Percentiles rank a stretch among this genome's conserved stretches.
Conservation (phyloP, 1,140 invertebrate genomes). For the Drosophila simulans region DNA sequence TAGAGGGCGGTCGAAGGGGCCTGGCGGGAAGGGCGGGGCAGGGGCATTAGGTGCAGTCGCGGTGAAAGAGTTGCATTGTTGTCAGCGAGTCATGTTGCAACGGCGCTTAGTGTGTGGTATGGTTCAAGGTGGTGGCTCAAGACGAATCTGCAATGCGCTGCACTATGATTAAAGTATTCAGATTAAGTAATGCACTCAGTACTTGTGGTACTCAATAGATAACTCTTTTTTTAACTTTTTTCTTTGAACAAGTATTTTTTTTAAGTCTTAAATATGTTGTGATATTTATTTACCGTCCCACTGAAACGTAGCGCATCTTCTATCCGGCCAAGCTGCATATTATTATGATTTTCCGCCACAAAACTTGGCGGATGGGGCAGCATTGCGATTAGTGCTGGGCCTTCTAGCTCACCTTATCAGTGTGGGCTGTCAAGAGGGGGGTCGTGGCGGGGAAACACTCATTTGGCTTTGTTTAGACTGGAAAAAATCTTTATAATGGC, state of each 20-base stretch:
- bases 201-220: background rate
- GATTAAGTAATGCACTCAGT: no score
- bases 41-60: conserved; percentile 21
- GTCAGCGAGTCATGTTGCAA: conserved; percentile 75
- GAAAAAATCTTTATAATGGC: conserved; percentile 82
- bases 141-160: conserved; percentile 61
- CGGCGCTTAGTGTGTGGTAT: conserved; percentile 72
- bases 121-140: conserved; percentile 6
- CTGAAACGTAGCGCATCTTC: conserved; percentile 52
- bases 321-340: conserved; percentile 50
- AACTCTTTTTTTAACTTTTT: background rate
- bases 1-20: background rate
- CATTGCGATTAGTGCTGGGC: conserved; percentile 61
- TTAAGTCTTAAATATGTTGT: conserved; percentile 1
- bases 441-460: conserved; percentile 55
- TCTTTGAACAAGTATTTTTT: no score
- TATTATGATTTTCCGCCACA: conserved; percentile 46
- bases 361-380: conserved; percentile 42
- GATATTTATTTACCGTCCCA: background rate
- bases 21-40: background rate
- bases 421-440: conserved; percentile 1
- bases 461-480: conserved; percentile 81
- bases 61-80: conserved; percentile 72
- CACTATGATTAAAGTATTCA: background rate
- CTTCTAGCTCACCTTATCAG: conserved; percentile 43